phyloP scores from a whole-genome alignment of 2,113 vertebrate genomes.

The Ovibos moschatus region DNA sequence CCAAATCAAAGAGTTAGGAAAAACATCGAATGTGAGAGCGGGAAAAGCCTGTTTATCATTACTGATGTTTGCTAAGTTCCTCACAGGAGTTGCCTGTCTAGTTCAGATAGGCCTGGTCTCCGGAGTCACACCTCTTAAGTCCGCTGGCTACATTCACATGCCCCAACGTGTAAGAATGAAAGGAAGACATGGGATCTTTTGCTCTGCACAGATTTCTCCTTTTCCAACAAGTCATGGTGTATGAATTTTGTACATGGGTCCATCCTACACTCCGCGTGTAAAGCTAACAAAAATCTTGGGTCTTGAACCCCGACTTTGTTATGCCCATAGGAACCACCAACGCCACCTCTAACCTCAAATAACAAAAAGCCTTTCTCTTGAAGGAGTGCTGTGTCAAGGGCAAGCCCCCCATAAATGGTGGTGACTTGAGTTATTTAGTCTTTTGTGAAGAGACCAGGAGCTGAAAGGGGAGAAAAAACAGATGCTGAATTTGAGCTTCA shows the following conservation, averaged over 20 bases:
- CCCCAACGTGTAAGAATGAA: neutral
- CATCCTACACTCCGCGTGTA: neutral
- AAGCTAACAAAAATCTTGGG: neutral
- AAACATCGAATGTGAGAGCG: neutral
- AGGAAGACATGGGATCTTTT: neutral
- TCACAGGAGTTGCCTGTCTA: neutral
- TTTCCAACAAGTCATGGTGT: neutral
- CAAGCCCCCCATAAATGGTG: neutral
- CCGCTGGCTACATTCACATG: neutral
- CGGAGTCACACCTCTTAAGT: neutral
- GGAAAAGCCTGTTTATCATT: conserved; percentile 51
- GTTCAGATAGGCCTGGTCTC: neutral
- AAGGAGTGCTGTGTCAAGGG: neutral
- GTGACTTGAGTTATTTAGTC: neutral
- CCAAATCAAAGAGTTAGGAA: neutral
- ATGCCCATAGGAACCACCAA: neutral
- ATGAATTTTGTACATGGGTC: neutral
- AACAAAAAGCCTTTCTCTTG: neutral
- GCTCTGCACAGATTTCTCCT: neutral
- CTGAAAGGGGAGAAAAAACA: neutral
- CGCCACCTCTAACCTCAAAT: neutral
- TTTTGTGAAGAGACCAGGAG: neutral
- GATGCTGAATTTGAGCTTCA: neutral
- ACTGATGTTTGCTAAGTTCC: neutral
- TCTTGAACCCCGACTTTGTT: neutral